Conservation (phyloP, 37 sponge, comb jelly and placozoan species). For the Chondrilla cf. caribensis region DNA sequence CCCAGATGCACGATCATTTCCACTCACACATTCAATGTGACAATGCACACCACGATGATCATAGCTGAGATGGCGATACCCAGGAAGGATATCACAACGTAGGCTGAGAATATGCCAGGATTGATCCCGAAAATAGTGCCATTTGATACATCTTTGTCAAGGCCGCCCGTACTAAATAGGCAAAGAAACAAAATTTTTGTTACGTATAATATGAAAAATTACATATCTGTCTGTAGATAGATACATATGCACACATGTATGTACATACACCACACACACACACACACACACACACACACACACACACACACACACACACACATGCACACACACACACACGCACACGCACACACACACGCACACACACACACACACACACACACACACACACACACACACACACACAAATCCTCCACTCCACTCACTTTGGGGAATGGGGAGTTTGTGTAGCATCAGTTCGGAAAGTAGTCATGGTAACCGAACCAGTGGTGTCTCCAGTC, state of each 20-base stretch:
- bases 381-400: no score
- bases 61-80: background rate
- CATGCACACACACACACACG: no score
- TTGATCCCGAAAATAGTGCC: background rate
- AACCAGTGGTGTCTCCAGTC: background rate
- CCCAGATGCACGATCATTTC: no score
- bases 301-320: no score
- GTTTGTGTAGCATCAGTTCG: no score
- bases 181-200: background rate
- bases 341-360: no score
- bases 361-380: no score
- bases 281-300: no score
- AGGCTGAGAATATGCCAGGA: conserved; percentile 10
- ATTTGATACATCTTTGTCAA: background rate
- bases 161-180: background rate
- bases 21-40: conserved; percentile 18
- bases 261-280: no score
- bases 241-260: background rate
- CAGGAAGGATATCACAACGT: background rate
- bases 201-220: background rate
- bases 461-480: no score
- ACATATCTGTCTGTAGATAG: background rate
- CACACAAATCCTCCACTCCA: no score
- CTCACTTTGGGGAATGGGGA: no score
- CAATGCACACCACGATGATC: background rate